phyloP scores from a whole-genome alignment of 2,797 vertebrate genomes.

The Micromesistius poutassou region DNA sequence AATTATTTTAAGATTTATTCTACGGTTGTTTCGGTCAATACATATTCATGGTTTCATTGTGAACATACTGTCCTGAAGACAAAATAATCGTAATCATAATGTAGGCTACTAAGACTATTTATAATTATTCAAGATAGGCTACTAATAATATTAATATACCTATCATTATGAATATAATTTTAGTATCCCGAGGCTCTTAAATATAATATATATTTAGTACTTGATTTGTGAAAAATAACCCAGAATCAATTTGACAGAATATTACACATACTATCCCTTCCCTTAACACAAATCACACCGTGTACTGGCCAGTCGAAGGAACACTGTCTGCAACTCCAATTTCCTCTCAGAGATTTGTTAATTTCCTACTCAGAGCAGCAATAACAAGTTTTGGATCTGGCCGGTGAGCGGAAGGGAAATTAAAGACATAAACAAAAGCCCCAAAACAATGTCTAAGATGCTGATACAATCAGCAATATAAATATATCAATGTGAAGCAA shows the following conservation, averaged over 20 bases:
- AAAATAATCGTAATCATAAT: background rate
- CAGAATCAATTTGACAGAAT: background rate
- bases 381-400: slow-evolving; percentile 47
- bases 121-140: too few species aligned
- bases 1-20: background rate
- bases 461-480: slow-evolving; percentile 66
- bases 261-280: background rate
- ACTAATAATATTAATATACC: too few species aligned
- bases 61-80: background rate
- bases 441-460: slow-evolving; percentile 39
- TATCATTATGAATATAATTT: too few species aligned
- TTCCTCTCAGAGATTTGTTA: slow-evolving; percentile 55
- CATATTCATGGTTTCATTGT: background rate
- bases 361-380: slow-evolving; percentile 54
- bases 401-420: slow-evolving; percentile 50
- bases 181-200: background rate
- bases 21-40: background rate
- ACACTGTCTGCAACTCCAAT: slow-evolving; percentile 48
- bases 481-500: slow-evolving; percentile 17
- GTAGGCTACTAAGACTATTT: too few species aligned
- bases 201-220: background rate
- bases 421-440: slow-evolving; percentile 47
- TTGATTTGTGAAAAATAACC: background rate
- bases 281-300: slow-evolving; percentile 1
- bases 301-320: slow-evolving; percentile 17